Base-by-base conservation (phyloP, 2,888 invertebrate genomes). In the Caenorhabditis wallacei region DNA sequence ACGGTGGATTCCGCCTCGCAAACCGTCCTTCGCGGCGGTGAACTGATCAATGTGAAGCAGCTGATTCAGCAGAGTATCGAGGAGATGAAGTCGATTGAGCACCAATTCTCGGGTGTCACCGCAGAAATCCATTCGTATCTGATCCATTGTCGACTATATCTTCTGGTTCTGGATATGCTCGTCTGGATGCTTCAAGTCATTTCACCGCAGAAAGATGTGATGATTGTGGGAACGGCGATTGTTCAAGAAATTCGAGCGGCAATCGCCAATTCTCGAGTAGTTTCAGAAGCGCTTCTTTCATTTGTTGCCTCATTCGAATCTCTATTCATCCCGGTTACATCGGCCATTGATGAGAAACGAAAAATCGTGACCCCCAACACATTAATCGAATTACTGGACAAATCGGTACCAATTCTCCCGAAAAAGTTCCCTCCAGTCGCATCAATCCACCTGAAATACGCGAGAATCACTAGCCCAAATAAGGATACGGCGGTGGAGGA, bases 401-500 rank as follows among this genome's bases (percentile, higher is more conserved):
- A 71, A 35, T 69, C 43, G 4, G 1, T 56, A 1, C 84, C 86
- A 13, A 57, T 22, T 2, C 68, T 84, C 1, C 88, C 89, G 2
- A 2, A 16, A 8, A 69, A 82, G 24, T 79, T 88, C 51, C 71
- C 80, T 13, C 30, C 68, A 3, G 63, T 86, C 40, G 40, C 68
- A 4, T 72, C 61, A 4, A 57, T 88, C n/a, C 64, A 74, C 35
- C 71, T 87, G 66, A 87, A 87, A 78, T 82, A 84, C 54, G 88
- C 87, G 1, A 37, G 61, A 16, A 88, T 89, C 26, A 81, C 84
- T 0, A 85, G 84, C 20, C 90, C 90, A 5, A 84, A 84, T 37
- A 82, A 82, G 56, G 89, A 90, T 20, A 61, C 84, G 4, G 85
- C 85, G 7, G 61, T 85, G 11, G 90, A 90, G 24, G 74, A 78